These are phyloP conservation scores for Propsilocerus akamusi DNA, from an alignment of 1,140 invertebrate genomes.

Conservation along the genomic window DNA sequence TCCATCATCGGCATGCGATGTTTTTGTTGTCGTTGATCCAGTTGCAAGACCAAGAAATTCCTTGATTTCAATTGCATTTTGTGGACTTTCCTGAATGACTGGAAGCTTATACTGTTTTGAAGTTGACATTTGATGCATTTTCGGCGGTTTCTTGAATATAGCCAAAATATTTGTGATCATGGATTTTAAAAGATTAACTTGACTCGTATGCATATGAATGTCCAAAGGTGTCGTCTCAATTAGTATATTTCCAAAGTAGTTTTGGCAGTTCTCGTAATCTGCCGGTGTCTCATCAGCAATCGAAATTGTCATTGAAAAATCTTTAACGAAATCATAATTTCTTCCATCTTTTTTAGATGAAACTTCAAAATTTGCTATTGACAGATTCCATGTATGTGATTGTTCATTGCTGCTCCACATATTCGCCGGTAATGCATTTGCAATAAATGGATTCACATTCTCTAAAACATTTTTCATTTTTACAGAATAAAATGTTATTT, in stretches of 20 bases:
- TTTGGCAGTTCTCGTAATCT: not conserved
- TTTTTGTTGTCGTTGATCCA: not conserved
- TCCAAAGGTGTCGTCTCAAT: not conserved
- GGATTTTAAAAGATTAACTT: not conserved
- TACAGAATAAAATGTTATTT: not conserved
- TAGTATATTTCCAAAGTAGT: not conserved
- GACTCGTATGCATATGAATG: not conserved
- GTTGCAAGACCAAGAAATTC: not conserved
- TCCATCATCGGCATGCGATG: not conserved
- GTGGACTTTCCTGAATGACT: not conserved
- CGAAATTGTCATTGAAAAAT: not conserved
- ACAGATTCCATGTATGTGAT: not conserved
- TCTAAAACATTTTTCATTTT: not conserved
- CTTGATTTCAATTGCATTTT: not conserved
- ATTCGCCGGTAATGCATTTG: not conserved
- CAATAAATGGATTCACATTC: not conserved
- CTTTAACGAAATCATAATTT: not conserved
- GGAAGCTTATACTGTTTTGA: not conserved
- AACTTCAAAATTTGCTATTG: not conserved
- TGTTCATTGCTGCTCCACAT: not conserved
- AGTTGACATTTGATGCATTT: no score
- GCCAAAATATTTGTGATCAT: not conserved
- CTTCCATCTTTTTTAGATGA: not conserved
- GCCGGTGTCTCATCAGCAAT: not conserved
- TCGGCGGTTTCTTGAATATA: not conserved